These are phyloP conservation scores for Megaustenia siamemsis DNA, from an alignment of 2,888 invertebrate genomes.

Conservation along the genomic window DNA sequence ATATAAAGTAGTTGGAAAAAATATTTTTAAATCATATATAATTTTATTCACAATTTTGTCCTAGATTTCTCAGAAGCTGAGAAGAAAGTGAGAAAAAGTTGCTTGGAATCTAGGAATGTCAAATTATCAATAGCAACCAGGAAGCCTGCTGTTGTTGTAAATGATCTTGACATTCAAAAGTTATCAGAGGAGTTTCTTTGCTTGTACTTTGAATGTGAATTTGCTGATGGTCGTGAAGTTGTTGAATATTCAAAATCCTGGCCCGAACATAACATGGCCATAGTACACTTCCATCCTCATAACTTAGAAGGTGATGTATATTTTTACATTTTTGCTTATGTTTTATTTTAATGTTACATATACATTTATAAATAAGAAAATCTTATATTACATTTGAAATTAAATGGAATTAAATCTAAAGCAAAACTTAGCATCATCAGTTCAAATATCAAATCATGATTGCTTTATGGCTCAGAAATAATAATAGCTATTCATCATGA, in stretches of 20 bases:
- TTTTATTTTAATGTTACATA: too few species aligned
- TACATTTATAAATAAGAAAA: too few species aligned
- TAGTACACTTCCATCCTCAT: constrained; percentile 6
- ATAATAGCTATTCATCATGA: too few species aligned
- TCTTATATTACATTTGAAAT: too few species aligned
- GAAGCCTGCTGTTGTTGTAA: constrained; percentile 38
- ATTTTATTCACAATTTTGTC: too few species aligned
- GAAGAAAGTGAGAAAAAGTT: not conserved
- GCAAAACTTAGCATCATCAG: too few species aligned
- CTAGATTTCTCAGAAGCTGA: constrained; percentile 21
- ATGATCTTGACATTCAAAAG: constrained; percentile 16
- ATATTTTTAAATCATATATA: too few species aligned
- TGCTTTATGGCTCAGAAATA: too few species aligned
- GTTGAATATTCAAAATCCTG: constrained; percentile 16
- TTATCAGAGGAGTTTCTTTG: constrained; percentile 35
- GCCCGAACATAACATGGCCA: constrained; percentile 12
- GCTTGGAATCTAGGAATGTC: constrained; percentile 2
- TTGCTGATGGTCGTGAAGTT: constrained; percentile 34
- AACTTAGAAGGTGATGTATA: not conserved
- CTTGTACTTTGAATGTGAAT: constrained; percentile 39
- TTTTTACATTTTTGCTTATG: too few species aligned
- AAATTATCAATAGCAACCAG: not conserved
- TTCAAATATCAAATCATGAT: too few species aligned
- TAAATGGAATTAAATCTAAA: too few species aligned
- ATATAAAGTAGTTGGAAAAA: too few species aligned